Conservation (phyloP, 2,888 invertebrate species). For the Coenonympha arcania region DNA sequence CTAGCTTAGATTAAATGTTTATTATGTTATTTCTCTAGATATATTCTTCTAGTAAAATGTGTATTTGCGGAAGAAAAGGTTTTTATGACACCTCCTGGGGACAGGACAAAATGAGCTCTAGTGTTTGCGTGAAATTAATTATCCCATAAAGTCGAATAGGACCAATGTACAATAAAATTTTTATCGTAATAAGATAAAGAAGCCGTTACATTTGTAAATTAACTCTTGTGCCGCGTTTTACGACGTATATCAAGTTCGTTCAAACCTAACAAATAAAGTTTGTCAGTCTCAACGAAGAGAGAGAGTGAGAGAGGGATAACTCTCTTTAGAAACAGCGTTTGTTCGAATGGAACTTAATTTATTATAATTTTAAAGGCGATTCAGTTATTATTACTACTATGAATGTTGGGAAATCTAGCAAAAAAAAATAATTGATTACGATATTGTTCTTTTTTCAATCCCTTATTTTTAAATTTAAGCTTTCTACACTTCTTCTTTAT, state of each 20-base stretch:
- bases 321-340: too few relatives aligned
- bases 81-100: not conserved
- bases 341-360: too few relatives aligned
- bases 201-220: not conserved
- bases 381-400: too few relatives aligned
- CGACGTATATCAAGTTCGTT: not conserved
- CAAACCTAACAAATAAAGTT: not conserved
- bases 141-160: constrained; percentile 7
- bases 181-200: constrained; percentile 2
- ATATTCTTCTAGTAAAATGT: not conserved
- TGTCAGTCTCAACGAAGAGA: too few relatives aligned
- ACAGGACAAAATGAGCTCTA: not conserved
- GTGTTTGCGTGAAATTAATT: constrained; percentile 9
- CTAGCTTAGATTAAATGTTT: too few relatives aligned
- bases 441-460: too few relatives aligned
- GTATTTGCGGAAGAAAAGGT: not conserved
- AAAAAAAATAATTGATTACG: too few relatives aligned
- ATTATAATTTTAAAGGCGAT: too few relatives aligned
- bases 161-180: constrained; percentile 4
- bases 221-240: not conserved
- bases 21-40: not conserved
- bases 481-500: too few relatives aligned
- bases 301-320: too few relatives aligned
- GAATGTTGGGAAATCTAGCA: too few relatives aligned
- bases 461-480: too few relatives aligned